Conservation (phyloP, 53 echinoderm and acorn worm genomes). For the Mesocentrotus franciscanus region DNA sequence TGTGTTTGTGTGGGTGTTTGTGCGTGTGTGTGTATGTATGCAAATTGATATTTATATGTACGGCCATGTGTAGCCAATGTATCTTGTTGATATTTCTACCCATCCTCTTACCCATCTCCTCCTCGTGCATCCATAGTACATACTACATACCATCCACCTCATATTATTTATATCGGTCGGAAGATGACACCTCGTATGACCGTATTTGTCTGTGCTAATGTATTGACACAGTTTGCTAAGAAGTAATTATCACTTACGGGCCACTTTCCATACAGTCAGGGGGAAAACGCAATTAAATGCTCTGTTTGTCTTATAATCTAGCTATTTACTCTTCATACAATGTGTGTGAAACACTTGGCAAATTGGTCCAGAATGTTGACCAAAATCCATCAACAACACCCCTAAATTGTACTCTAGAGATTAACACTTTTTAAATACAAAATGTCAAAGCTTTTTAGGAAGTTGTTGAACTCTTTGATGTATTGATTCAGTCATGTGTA, state of each 20-base stretch:
- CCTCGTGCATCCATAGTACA: background rate
- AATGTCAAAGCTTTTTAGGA: constrained; percentile 6
- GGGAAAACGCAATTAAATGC: constrained; percentile 4
- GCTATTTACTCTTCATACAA: constrained; percentile 53
- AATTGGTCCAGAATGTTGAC: background rate
- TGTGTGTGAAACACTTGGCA: constrained; percentile 58
- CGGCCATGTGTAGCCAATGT: no score
- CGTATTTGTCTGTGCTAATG: constrained; percentile 48
- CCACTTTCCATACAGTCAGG: constrained; percentile 23
- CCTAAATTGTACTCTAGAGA: background rate
- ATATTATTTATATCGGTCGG: background rate
- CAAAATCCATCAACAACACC: constrained; percentile 14
- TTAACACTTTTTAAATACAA: background rate
- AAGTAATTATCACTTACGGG: constrained; percentile 64
- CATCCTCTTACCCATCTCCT: background rate
- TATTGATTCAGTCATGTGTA: background rate
- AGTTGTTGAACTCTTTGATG: background rate
- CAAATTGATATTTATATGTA: background rate
- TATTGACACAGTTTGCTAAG: constrained; percentile 50
- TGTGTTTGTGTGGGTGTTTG: constrained; percentile 17
- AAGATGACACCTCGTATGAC: background rate
- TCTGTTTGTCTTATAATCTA: constrained; percentile 37
- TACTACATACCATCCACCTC: background rate
- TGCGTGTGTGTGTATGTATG: constrained; percentile 12
- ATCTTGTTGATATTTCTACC: background rate